phyloP scores from a whole-genome alignment of 2,797 vertebrate genomes.

The Clarias laeviceps region DNA sequence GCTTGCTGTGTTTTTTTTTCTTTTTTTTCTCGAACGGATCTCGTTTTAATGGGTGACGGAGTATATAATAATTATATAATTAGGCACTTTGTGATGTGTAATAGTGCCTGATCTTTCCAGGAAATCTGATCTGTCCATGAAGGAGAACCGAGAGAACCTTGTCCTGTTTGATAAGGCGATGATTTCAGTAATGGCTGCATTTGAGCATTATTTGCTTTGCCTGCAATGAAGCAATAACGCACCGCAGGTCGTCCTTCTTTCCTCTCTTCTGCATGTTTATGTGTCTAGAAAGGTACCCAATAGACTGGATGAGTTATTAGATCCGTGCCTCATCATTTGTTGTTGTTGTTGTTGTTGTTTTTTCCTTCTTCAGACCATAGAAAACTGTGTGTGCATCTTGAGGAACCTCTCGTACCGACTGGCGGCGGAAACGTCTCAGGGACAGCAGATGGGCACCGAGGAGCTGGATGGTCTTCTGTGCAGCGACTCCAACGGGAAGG shows the following conservation, averaged over 20 bases:
- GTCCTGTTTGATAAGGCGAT: conserved; percentile 18
- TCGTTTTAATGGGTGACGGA: conserved; percentile 73
- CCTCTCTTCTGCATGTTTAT: conserved; percentile 30
- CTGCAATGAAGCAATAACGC: background rate
- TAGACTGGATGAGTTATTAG: background rate
- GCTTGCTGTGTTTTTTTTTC: conserved; percentile 67
- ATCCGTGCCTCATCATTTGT: background rate
- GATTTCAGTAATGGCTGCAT: conserved; percentile 24
- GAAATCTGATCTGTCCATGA: conserved; percentile 45
- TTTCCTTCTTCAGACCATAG: conserved; percentile 83
- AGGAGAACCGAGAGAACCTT: background rate
- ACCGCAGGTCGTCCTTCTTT: conserved; percentile 8
- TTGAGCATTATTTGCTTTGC: conserved; percentile 11
- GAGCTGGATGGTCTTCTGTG: conserved; percentile 96
- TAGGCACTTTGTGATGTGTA: conserved; percentile 48
- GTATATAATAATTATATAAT: conserved; percentile 49
- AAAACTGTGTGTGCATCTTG: conserved; percentile 99
- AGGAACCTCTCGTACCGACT: conserved; percentile 98
- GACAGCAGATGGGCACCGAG: conserved; percentile 95
- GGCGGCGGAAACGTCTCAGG: conserved; percentile 97
- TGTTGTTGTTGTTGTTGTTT: conserved; percentile 21
- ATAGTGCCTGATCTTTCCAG: conserved; percentile 24
- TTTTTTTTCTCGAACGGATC: conserved; percentile 54
- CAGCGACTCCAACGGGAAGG: conserved; percentile 88
- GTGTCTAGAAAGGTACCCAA: background rate